Conservation (phyloP, 1,140 invertebrate species). For the Neodiprion lecontei region DNA sequence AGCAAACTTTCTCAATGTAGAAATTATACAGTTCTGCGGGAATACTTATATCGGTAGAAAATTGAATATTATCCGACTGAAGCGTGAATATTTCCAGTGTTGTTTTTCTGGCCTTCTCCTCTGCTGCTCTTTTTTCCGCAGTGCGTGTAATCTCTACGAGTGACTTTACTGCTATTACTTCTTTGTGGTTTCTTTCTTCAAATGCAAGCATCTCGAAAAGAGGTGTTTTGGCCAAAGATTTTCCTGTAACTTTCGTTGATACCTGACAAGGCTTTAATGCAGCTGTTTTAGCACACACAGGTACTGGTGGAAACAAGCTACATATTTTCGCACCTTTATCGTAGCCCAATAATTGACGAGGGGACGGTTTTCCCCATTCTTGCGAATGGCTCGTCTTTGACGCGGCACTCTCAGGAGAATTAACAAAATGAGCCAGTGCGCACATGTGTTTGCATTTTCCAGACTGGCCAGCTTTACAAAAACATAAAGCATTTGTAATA, state of each 20-base stretch:
- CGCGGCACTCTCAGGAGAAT: constrained; percentile 19
- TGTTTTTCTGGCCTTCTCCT: constrained; percentile 18
- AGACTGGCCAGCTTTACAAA: constrained; percentile 20
- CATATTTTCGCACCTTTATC: constrained; percentile 23
- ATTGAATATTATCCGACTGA: constrained; percentile 14
- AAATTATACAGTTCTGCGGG: constrained; percentile 11
- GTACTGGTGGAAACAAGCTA: constrained; percentile 9
- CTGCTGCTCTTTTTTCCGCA: neutral
- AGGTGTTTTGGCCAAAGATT: constrained; percentile 9
- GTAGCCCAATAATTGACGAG: constrained; percentile 19
- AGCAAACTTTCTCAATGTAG: constrained; percentile 17
- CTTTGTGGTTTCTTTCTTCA: constrained; percentile 22
- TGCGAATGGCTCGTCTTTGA: constrained; percentile 23
- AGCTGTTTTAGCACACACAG: neutral
- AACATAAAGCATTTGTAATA: constrained; percentile 19
- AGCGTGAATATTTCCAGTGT: constrained; percentile 21
- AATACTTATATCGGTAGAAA: constrained; percentile 1
- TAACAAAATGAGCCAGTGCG: constrained; percentile 23
- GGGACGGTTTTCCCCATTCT: constrained; percentile 27
- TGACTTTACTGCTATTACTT: constrained; percentile 19
- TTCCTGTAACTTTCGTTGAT: constrained; percentile 7
- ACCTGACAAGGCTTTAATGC: neutral
- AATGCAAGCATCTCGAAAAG: constrained; percentile 12
- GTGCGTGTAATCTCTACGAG: constrained; percentile 5
- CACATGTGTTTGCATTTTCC: constrained; percentile 27